Evolutionary conservation across 1,140 invertebrate species (phyloP).

Genomic region (Drosophila eugracilis): DNA sequence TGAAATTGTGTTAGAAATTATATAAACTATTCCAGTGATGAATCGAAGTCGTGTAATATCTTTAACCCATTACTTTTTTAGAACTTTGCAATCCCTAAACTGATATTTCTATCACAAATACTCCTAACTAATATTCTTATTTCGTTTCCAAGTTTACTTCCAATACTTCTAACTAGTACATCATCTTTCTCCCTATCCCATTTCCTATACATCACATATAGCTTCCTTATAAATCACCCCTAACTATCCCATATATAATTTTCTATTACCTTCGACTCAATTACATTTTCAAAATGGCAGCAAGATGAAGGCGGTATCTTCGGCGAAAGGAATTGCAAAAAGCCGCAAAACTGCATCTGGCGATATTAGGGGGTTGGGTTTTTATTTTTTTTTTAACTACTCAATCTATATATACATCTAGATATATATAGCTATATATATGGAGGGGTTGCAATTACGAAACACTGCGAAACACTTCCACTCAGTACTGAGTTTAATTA

Average conservation of each 20-base stretch:
- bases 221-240: neutral
- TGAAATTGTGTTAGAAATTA: too few species aligned
- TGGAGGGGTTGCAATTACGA: constrained; percentile 43
- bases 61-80: too few species aligned
- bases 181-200: neutral
- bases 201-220: too few species aligned
- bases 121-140: too few species aligned
- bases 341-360: constrained; percentile 41
- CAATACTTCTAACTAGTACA: too few species aligned
- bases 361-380: constrained; percentile 17
- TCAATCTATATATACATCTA: constrained; percentile 4
- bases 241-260: neutral
- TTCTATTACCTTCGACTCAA: constrained; percentile 32
- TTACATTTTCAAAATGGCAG: constrained; percentile 77
- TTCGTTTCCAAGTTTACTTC: neutral
- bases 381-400: constrained; percentile 11
- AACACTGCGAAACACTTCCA: constrained; percentile 26
- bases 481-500: constrained; percentile 76
- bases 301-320: constrained; percentile 34
- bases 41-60: too few species aligned
- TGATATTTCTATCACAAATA: too few species aligned
- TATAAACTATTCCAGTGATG: too few species aligned
- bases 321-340: constrained; percentile 26
- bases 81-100: too few species aligned
- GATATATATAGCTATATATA: neutral